A percentile compares a stretch with the other conserved stretches of the same genome.
These are phyloP conservation scores for Lycophotia porphyrea DNA, from an alignment of 2,888 invertebrate genomes.

Conservation along the genomic window DNA sequence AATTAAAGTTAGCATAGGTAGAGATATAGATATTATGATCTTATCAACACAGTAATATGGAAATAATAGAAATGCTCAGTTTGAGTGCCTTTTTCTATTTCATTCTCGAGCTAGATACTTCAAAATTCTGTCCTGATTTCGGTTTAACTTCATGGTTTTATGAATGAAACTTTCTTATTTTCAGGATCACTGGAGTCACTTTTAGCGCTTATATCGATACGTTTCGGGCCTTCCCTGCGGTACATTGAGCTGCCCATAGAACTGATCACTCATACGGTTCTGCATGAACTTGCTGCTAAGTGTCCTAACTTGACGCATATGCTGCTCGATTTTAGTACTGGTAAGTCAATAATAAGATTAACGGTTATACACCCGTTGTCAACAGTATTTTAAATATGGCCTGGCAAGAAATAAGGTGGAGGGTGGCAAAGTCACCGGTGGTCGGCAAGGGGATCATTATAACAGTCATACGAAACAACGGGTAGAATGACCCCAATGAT, in stretches of 20 bases:
- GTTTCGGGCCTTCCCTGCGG: constrained; percentile 96
- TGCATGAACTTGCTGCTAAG: constrained; percentile 98
- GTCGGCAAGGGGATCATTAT: not conserved
- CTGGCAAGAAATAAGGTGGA: not conserved
- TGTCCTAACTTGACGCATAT: constrained; percentile 98
- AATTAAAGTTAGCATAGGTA: not conserved
- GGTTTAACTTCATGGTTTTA: not conserved
- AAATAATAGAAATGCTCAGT: not conserved
- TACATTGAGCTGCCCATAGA: constrained; percentile 99
- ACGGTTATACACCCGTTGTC: not conserved
- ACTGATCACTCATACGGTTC: constrained; percentile 98
- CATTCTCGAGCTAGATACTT: not conserved
- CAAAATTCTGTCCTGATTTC: not conserved
- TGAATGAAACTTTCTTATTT: constrained; percentile 63
- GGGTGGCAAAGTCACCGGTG: not conserved
- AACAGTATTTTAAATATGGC: not conserved
- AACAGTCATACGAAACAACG: not conserved
- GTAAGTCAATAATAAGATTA: constrained; percentile 75
- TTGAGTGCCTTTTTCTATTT: not conserved
- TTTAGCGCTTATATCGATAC: constrained; percentile 95
- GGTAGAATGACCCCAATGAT: not conserved
- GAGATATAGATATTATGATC: not conserved
- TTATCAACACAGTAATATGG: not conserved
- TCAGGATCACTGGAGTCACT: constrained; percentile 95
- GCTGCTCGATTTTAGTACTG: constrained; percentile 98